phyloP scores from a whole-genome alignment of 2,888 invertebrate genomes.

The Eristalinus sepulchralis region DNA sequence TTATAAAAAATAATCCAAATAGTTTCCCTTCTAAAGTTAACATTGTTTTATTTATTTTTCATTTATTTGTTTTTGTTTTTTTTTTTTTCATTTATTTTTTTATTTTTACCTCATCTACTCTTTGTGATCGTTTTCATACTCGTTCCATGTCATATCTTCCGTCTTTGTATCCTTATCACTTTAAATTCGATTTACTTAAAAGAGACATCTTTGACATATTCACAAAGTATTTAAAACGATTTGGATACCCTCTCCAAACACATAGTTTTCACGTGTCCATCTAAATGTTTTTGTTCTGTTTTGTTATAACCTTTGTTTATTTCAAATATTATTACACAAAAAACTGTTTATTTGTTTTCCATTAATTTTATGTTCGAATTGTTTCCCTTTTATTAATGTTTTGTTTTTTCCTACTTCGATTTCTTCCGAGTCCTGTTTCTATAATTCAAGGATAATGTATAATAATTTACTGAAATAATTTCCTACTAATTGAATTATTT shows the following conservation, averaged over 20 bases:
- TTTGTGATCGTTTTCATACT: conserved; percentile 62
- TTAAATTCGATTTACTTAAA: conserved; percentile 31
- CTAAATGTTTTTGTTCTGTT: conserved; percentile 10
- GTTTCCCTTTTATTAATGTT: conserved; percentile 17
- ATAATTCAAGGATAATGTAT: not conserved
- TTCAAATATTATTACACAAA: not conserved
- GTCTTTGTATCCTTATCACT: conserved; percentile 33
- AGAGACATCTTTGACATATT: not conserved
- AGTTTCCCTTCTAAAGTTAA: not conserved
- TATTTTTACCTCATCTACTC: conserved; percentile 28
- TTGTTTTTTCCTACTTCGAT: conserved; percentile 66
- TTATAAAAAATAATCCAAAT: no score
- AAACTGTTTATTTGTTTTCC: conserved; percentile 15
- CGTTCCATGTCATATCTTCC: conserved; percentile 43
- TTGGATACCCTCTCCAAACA: not conserved
- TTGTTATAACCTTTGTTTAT: not conserved
- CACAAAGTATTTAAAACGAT: not conserved
- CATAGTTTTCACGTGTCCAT: not conserved
- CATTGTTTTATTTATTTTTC: conserved; percentile 6
- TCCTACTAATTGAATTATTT: not conserved
- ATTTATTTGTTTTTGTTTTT: conserved; percentile 39
- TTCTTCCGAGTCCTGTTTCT: not conserved
- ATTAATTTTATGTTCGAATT: conserved; percentile 15
- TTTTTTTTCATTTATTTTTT: conserved; percentile 6
- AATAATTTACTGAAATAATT: not conserved